Percentiles rank a stretch among this genome's conserved stretches.
Conservation (phyloP, 2,888 invertebrate genomes). For the Drosophila bunnanda region DNA sequence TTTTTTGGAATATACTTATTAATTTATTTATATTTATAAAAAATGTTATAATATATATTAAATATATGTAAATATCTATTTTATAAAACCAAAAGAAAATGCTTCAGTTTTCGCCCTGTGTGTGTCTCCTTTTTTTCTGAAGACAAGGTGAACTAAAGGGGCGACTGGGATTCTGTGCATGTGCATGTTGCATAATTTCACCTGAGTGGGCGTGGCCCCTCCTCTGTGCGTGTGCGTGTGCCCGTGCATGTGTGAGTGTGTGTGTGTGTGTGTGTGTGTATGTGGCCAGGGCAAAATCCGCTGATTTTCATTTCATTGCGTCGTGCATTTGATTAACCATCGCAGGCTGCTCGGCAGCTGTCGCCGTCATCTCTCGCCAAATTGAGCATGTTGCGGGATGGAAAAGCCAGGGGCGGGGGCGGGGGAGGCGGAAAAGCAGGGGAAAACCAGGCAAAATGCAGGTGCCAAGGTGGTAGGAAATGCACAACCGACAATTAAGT, state of each 20-base stretch:
- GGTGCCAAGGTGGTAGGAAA: background rate
- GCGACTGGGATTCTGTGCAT: slow-evolving; percentile 8
- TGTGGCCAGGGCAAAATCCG: slow-evolving; percentile 29
- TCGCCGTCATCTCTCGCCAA: slow-evolving; percentile 55
- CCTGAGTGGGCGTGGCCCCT: slow-evolving; percentile 17
- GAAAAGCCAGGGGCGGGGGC: slow-evolving; percentile 46
- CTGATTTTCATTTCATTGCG: slow-evolving; percentile 71
- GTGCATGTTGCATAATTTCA: slow-evolving; percentile 72
- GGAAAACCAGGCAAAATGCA: background rate
- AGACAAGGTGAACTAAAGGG: slow-evolving; percentile 23
- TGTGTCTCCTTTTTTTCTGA: slow-evolving; percentile 29
- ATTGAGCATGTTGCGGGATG: slow-evolving; percentile 64
- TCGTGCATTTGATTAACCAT: slow-evolving; percentile 71
- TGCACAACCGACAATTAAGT: slow-evolving; percentile 40
- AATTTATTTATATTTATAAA: too few relatives aligned
- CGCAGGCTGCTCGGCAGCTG: slow-evolving; percentile 57
- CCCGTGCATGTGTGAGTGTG: background rate
- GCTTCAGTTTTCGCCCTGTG: background rate
- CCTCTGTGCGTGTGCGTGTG: background rate
- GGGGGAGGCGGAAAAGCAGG: background rate
- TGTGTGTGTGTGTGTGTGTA: background rate
- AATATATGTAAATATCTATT: too few relatives aligned
- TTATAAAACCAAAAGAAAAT: background rate
- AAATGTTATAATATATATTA: background rate
- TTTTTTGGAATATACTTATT: too few relatives aligned